Percentiles rank a stretch among this genome's conserved stretches.
phyloP scores from a whole-genome alignment of 1,140 invertebrate species.

The Tetramorium parvispinum region DNA sequence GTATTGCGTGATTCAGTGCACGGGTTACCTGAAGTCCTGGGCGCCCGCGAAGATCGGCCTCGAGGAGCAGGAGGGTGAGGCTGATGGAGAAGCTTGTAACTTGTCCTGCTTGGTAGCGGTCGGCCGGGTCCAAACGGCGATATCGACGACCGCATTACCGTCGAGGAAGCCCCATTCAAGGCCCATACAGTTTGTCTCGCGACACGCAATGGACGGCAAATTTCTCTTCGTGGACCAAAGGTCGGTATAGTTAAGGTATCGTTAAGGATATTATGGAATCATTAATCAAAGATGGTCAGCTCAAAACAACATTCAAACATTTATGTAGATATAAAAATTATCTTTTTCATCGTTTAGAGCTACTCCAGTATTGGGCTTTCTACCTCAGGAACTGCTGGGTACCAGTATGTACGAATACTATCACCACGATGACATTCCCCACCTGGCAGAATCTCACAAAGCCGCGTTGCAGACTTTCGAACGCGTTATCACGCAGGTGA shows the following conservation, averaged over 20 bases:
- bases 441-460: slow-evolving; percentile 94
- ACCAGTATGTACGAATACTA: slow-evolving; percentile 98
- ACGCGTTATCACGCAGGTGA: slow-evolving; percentile 88
- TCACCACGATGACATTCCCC: slow-evolving; percentile 93
- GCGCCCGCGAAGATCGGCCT: slow-evolving; percentile 91
- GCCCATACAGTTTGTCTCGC: slow-evolving; percentile 94
- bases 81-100: slow-evolving; percentile 91
- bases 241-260: slow-evolving; percentile 47
- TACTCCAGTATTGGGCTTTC: slow-evolving; percentile 94
- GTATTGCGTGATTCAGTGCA: slow-evolving; percentile 94
- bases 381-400: slow-evolving; percentile 96
- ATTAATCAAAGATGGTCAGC: background rate
- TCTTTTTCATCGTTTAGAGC: slow-evolving; percentile 87
- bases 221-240: slow-evolving; percentile 99
- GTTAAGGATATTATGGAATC: background rate
- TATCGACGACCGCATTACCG: slow-evolving; percentile 67
- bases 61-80: slow-evolving; percentile 89
- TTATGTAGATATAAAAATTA: background rate
- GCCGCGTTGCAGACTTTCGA: slow-evolving; percentile 90
- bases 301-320: background rate
- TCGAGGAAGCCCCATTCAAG: slow-evolving; percentile 77
- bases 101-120: slow-evolving; percentile 95
- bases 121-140: slow-evolving; percentile 89
- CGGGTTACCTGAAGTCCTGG: slow-evolving; percentile 97
- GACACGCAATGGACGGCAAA: slow-evolving; percentile 97